These are phyloP conservation scores for Megaptera novaeangliae DNA, from an alignment of 2,113 vertebrate genomes.

Conservation along the genomic window DNA sequence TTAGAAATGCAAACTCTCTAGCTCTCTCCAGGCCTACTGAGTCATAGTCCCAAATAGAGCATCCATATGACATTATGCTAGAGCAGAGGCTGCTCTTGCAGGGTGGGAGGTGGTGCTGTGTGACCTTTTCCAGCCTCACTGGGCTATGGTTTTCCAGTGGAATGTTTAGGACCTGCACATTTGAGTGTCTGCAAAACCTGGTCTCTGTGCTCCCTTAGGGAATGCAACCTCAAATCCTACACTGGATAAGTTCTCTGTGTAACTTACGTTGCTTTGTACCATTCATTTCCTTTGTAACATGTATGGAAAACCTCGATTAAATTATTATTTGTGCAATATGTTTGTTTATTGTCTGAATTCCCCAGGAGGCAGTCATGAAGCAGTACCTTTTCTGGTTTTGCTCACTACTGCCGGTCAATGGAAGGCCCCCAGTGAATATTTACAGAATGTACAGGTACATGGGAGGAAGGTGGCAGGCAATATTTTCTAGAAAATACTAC, in stretches of 20 bases:
- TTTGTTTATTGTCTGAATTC: not conserved
- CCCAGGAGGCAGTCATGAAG: not conserved
- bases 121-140: not conserved
- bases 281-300: not conserved
- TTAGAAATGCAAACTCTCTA: not conserved
- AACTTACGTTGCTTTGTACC: not conserved
- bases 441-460: not conserved
- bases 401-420: not conserved
- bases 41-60: not conserved
- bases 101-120: rapidly evolving
- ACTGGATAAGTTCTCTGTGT: not conserved
- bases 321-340: not conserved
- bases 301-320: not conserved
- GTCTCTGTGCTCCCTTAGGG: not conserved
- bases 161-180: not conserved
- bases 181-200: not conserved
- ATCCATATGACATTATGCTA: not conserved
- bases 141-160: not conserved
- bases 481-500: constrained; percentile 2
- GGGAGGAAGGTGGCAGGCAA: not conserved
- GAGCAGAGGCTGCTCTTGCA: not conserved
- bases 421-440: not conserved
- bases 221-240: not conserved
- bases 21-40: not conserved
- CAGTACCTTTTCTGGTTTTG: not conserved